Evolutionary conservation across 2,888 invertebrate genomes (phyloP), one percentile per base, ranked within the genome.

Genomic region (Chromoteleia sp.): DNA sequence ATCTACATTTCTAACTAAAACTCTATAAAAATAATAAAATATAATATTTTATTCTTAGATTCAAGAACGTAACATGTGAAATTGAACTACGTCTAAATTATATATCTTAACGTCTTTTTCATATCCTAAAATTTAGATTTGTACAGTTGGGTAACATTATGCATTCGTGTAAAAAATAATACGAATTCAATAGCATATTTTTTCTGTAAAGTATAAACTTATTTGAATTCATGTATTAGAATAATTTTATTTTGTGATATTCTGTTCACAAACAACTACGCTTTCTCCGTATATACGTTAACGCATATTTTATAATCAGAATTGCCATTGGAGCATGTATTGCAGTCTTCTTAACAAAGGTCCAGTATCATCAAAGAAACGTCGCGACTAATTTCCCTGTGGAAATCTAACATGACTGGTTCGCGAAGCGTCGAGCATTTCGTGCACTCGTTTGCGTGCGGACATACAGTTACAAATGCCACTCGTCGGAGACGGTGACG

Each of bases 341-440:
- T 21, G n/a, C 41, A 36, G 59, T 29, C 12, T 48, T 33, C 50
- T 58, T 58, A 71, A 71, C 71, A 71, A 59, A 71, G 50, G 61
- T 61, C 41, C 73, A 12, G 43, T 43, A 50, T 71, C 73, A 68
- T 76, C 76, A 76, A 76, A 76, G 76, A 59, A 68, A 68, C 52
- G 58, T 50, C 30, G 45, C 54, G 39, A 59, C 48, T 67, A 76
- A 76, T 76, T 76, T 76, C 76, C 76, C 76, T 52, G 76, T 68
- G 76, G 76, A 76, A 76, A 76, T 76, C 75, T 75, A 48, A 67
- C 67, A 48, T 29, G 14, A 61, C 43, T 39, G 30, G 21, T 45
- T 43, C 33, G 33, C 48, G 21, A 19, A 33, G 19, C 29, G 36
- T 10, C 12, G 36, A 48, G 48, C 10, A 50, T 65, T 48, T 36